phyloP scores from a whole-genome alignment of 37 sponge, comb jelly and placozoan genomes.

The Ianthella basta region DNA sequence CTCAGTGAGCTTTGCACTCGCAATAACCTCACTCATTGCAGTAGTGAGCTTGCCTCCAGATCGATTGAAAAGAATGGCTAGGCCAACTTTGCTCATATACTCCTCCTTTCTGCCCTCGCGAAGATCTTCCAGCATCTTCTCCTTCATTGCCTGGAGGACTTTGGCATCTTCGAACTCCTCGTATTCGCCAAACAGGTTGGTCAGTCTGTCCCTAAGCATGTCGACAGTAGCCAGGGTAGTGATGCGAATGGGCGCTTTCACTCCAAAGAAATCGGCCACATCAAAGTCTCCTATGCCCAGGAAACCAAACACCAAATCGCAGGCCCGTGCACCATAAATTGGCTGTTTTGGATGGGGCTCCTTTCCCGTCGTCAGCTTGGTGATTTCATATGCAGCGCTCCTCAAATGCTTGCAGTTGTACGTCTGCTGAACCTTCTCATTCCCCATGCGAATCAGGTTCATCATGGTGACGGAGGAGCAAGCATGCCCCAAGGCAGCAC shows the following conservation, averaged over 20 bases:
- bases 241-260: constrained; percentile 59
- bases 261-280: constrained; percentile 83
- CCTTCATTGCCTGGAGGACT: constrained; percentile 68
- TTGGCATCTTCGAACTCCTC: constrained; percentile 60
- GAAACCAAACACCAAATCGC: constrained; percentile 78
- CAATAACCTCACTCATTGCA: constrained; percentile 62
- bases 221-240: constrained; percentile 73
- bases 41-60: constrained; percentile 76
- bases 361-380: constrained; percentile 71
- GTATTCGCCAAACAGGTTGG: constrained; percentile 66
- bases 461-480: constrained; percentile 76
- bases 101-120: constrained; percentile 74
- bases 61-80: constrained; percentile 77
- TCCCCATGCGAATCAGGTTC: constrained; percentile 86
- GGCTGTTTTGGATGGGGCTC: constrained; percentile 73
- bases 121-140: constrained; percentile 72
- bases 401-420: constrained; percentile 78
- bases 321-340: constrained; percentile 77
- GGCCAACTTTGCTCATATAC: constrained; percentile 78
- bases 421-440: constrained; percentile 63
- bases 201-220: constrained; percentile 68
- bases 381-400: constrained; percentile 72
- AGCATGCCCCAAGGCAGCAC: constrained; percentile 89
- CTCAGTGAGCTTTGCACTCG: constrained; percentile 16
- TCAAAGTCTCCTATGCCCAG: constrained; percentile 68